Base-by-base conservation (phyloP, 2,888 invertebrate species). In the Megastigmus dorsalis region DNA sequence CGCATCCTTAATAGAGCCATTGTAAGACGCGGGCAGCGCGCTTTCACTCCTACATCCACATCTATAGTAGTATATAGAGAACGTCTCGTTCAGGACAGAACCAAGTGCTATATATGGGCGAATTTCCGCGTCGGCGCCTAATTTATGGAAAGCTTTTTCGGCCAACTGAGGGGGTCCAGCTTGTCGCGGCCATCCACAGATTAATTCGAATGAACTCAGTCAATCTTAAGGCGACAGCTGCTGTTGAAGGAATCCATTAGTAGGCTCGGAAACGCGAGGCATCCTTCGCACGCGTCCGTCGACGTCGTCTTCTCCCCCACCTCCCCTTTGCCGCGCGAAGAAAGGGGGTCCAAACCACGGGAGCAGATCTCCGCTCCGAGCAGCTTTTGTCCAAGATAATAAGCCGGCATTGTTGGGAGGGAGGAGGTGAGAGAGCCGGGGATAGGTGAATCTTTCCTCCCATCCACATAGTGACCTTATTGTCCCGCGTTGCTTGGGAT, bases 221-320 rank as follows among this genome's bases (percentile, higher is more conserved):
- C 83, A 83, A 85, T 86, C 84, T 86, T 86, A 83, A 84, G 82
- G 80, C 82, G 83, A 82, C 86, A 85, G 84, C 85, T 86, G 86
- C 81, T 77, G 78, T 75, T 86, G 86, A 86, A 85, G 86, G 86
- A 86, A 86, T 84, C 82, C 84, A 85, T 86, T 86, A 85, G 82
- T 82, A 83, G 83, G 82, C 84, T 84, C 82, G 81, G 66, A 62
- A 65, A 73, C 82, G 78, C 82, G 41, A 41, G 13, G 43, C 82
- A 83, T 83, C 79, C 79, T 77, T 73, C 50, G 77, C n/a, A n/a
- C 13, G 43, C 82, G 83, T 83, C 79, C 79, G 77, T 73, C 50
- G 77, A n/a, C 43, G 18, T 69, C n/a, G 18, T 13, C n/a, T 5
- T 30, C 57, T 23, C 10, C 20, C 3, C 7, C 38, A 9, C 18